Evolutionary conservation across 2,888 invertebrate genomes (phyloP).

Genomic region (Hydraecia micacea): DNA sequence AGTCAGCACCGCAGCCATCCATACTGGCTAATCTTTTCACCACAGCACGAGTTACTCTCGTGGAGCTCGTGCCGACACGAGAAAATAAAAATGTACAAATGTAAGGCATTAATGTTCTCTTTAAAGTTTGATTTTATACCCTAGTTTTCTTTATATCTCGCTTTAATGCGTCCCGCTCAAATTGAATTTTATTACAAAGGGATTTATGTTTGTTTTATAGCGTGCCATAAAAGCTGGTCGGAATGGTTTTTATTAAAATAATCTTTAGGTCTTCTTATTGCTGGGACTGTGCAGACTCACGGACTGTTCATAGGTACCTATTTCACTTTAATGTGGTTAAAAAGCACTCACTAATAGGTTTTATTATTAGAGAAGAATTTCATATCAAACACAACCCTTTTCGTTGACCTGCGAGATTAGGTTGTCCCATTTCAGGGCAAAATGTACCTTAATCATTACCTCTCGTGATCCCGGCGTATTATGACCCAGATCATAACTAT

Average conservation of each 20-base stretch:
- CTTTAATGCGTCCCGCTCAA: constrained; percentile 64
- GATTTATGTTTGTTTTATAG: constrained; percentile 67
- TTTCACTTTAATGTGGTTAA: constrained; percentile 8
- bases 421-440: constrained; percentile 9
- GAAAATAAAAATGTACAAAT: constrained; percentile 15
- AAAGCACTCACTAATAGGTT: constrained; percentile 12
- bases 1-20: no score
- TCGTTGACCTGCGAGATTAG: constrained; percentile 28
- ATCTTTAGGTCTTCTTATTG: constrained; percentile 49
- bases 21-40: background rate
- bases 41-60: background rate
- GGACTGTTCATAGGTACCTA: background rate
- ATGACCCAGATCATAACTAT: constrained; percentile 44
- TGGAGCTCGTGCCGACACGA: background rate
- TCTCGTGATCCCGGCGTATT: constrained; percentile 40
- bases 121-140: constrained; percentile 55
- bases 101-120: constrained; percentile 29
- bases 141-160: constrained; percentile 53
- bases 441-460: constrained; percentile 28
- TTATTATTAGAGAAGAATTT: constrained; percentile 22
- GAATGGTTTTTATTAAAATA: constrained; percentile 66
- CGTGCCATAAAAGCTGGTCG: constrained; percentile 55
- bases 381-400: constrained; percentile 7
- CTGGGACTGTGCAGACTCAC: constrained; percentile 11
- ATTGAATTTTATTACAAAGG: constrained; percentile 67